These are phyloP conservation scores for Electrophaes corylata DNA, from an alignment of 2,888 invertebrate species.

Conservation along the genomic window DNA sequence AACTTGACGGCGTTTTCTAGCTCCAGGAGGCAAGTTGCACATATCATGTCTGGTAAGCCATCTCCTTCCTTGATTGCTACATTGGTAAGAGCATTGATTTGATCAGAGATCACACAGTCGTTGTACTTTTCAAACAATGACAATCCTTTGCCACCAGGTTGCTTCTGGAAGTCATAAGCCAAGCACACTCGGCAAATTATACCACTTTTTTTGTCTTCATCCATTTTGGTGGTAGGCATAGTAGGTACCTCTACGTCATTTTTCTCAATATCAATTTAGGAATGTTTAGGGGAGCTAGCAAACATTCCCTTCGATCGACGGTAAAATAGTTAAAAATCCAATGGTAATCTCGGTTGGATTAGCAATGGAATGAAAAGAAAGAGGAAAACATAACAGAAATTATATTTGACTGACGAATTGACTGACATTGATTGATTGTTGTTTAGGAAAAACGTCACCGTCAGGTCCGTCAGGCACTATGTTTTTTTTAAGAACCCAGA, in stretches of 20 bases:
- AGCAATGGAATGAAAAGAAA: too few relatives aligned
- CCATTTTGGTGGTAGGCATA: constrained; percentile 5
- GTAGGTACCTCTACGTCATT: background rate
- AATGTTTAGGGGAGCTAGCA: too few relatives aligned
- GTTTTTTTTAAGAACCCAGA: too few relatives aligned
- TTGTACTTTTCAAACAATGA: constrained; percentile 65
- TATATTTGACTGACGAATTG: too few relatives aligned
- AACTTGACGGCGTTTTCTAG: constrained; percentile 64
- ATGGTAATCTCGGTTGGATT: too few relatives aligned
- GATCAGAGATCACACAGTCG: constrained; percentile 54
- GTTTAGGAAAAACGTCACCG: too few relatives aligned
- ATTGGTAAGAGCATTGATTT: constrained; percentile 61
- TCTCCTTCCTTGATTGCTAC: constrained; percentile 61
- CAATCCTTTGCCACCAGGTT: constrained; percentile 47
- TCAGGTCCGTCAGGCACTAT: too few relatives aligned
- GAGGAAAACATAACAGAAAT: too few relatives aligned
- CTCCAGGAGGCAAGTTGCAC: constrained; percentile 61
- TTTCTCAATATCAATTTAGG: background rate
- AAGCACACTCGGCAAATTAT: constrained; percentile 66
- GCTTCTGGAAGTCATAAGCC: constrained; percentile 35
- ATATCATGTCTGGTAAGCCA: constrained; percentile 66
- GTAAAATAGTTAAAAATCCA: too few relatives aligned
- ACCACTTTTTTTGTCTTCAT: constrained; percentile 36
- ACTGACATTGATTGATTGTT: too few relatives aligned
- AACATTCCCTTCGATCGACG: too few relatives aligned